Conservation (phyloP, 1,140 invertebrate genomes). For the Geopemphigus sp. region DNA sequence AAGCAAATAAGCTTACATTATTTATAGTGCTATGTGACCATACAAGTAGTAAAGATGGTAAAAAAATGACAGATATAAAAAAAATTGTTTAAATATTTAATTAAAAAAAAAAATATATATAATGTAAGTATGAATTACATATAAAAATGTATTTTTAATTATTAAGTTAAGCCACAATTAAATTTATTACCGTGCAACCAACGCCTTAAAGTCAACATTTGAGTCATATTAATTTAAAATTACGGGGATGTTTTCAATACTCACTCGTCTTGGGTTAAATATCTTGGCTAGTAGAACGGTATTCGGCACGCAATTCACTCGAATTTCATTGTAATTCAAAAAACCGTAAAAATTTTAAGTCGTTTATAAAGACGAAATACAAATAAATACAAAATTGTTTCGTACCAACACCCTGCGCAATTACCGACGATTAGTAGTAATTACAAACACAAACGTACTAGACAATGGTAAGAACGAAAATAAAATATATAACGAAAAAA, state of each 20-base stretch:
- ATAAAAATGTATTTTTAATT: no score
- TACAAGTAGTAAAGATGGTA: background rate
- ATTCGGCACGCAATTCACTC: background rate
- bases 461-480: background rate
- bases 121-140: no score
- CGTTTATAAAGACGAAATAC: background rate
- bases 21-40: background rate
- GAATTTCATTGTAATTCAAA: background rate
- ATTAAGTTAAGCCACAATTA: no score
- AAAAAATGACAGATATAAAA: no score
- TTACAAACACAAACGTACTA: background rate
- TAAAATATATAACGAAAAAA: background rate
- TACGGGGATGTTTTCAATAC: background rate
- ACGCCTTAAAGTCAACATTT: no score
- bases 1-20: no score
- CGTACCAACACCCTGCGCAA: background rate
- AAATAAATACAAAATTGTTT: background rate
- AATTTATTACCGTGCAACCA: no score
- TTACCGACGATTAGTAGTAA: no score
- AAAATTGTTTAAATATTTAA: no score
- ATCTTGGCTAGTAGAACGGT: no score
- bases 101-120: no score
- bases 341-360: no score
- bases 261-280: conserved; percentile 10
- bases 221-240: background rate